Base-by-base conservation (phyloP, 1,140 invertebrate genomes). In the Archivesica marissinica region DNA sequence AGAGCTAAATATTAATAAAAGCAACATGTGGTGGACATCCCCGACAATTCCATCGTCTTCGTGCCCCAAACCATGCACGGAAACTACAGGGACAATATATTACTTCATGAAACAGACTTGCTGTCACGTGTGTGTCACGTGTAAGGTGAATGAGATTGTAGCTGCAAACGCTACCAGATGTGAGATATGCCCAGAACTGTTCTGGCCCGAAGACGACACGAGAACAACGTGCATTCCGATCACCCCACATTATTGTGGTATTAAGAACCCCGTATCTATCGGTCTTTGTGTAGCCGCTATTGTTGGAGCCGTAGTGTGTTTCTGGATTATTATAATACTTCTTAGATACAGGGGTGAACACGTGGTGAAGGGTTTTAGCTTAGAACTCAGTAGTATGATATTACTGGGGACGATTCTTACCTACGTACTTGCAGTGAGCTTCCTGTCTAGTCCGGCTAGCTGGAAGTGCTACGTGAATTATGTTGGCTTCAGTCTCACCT, bases 381-480 rank as follows among this genome's bases (percentile, higher is more conserved):
- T 87, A 25, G 91, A 93, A 47, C 88, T 93, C 1, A 90, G 90
- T 75, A 77, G 81, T 33, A 61, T 93, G 11, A 89, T 92, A 74
- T 76, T 92, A 11, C 64, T 88, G 15, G 92, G 92, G 17, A 87
- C 89, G 9, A 23, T 86, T 4, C 25, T 85, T 7, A 86, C 90
- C 44, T 92, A 89, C 82, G 23, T 89, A 6, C 77, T 90, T 23
- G 88, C 89, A n/a, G 87, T 91, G 81, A 78, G 86, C 25, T 87
- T 91, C 35, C 54, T 92, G 28, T 76, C 95, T 72, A 94, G 96
- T 39, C 96, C 96, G 86, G 96, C 96, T 88, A 95, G 95, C 41
- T 95, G 96, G 47, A 96, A 96, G 85, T 95, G 97, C 52, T 96
- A 96, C 38, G 96, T 97, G 92, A 97, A 96, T 2, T 96, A 96